Conservation (phyloP, 2,797 vertebrate genomes). For the Otolemur crassicaudatus region DNA sequence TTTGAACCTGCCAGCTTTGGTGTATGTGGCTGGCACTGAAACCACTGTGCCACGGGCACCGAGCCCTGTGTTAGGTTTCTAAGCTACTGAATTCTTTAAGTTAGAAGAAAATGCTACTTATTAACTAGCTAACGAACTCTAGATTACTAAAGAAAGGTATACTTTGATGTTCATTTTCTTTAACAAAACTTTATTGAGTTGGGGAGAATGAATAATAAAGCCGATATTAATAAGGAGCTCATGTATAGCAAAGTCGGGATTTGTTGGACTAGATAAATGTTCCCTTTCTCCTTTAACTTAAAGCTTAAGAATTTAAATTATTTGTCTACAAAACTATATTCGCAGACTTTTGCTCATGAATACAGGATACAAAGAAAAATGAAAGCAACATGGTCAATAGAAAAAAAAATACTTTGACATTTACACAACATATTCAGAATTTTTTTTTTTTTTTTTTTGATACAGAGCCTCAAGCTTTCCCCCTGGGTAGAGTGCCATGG, state of each 20-base stretch:
- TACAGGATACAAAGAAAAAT: slow-evolving; percentile 28
- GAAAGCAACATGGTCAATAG: not conserved
- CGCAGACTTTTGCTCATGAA: not conserved
- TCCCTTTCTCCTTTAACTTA: not conserved
- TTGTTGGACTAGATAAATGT: not conserved
- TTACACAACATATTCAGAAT: slow-evolving; percentile 40
- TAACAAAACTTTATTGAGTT: not conserved
- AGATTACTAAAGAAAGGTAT: not conserved
- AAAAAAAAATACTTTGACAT: slow-evolving; percentile 44
- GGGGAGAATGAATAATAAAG: not conserved
- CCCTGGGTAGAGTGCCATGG: no score
- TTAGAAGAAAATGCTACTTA: slow-evolving; percentile 19
- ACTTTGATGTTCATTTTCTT: not conserved
- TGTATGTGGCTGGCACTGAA: no score
- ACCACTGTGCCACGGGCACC: no score
- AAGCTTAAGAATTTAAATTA: slow-evolving; percentile 26
- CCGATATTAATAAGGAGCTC: not conserved
- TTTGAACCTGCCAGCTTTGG: no score
- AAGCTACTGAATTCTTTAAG: not conserved
- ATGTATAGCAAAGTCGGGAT: not conserved
- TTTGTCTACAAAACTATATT: not conserved
- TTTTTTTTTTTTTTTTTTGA: not conserved
- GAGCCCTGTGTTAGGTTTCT: not conserved
- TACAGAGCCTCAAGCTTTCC: no score
- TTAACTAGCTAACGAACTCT: not conserved